Evolutionary conservation across 2,797 vertebrate genomes (phyloP).

Genomic region (Argya squamiceps): DNA sequence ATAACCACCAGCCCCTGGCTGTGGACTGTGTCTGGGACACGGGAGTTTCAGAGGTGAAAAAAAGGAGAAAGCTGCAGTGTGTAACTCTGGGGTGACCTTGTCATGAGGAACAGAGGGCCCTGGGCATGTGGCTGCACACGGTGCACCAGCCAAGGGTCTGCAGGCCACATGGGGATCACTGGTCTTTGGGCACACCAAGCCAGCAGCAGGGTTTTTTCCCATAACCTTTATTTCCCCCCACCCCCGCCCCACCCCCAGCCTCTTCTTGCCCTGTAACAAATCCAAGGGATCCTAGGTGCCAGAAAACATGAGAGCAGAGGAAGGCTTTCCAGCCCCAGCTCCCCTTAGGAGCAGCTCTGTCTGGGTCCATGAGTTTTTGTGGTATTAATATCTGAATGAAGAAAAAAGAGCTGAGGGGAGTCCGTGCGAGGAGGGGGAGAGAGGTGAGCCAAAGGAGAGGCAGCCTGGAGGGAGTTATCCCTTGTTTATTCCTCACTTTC

Average conservation of each 20-base stretch:
- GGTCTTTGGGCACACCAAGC: neutral
- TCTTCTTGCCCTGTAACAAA: neutral
- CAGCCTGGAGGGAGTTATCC: neutral
- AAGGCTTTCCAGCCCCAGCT: neutral
- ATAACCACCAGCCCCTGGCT: neutral
- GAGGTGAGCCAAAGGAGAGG: constrained; percentile 66
- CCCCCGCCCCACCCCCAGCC: accelerated
- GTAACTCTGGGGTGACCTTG: neutral
- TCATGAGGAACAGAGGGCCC: accelerated
- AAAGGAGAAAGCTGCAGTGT: neutral
- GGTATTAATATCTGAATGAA: constrained; percentile 20
- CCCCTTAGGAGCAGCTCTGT: neutral
- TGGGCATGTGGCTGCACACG: accelerated
- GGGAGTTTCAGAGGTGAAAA: neutral
- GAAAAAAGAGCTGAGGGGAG: neutral
- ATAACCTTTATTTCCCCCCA: accelerated
- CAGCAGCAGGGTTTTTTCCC: neutral
- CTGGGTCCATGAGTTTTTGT: neutral
- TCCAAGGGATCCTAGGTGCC: neutral
- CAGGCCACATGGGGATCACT: accelerated
- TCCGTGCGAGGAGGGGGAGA: accelerated
- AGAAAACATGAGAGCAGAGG: neutral
- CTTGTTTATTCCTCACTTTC: constrained; percentile 21
- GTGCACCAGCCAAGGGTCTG: neutral
- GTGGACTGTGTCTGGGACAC: accelerated